phyloP scores from a whole-genome alignment of 2,888 invertebrate genomes.

The Carterocephalus palaemon region DNA sequence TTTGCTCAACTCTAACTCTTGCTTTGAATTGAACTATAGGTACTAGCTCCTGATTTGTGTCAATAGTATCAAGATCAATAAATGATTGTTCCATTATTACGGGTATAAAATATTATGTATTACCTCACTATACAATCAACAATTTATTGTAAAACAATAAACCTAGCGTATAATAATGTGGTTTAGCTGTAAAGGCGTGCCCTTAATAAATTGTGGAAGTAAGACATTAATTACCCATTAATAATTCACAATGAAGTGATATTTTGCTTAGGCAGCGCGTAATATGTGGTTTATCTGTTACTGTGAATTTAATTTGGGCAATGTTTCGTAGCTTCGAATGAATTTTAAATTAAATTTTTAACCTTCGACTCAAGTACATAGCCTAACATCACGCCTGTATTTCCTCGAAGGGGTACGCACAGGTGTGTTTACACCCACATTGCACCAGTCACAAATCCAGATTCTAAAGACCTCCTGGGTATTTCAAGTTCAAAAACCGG shows the following conservation, averaged over 20 bases:
- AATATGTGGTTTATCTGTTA: conserved; percentile 28
- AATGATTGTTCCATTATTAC: too few species aligned
- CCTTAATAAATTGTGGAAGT: conserved; percentile 23
- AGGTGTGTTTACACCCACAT: too few species aligned
- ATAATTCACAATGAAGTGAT: conserved; percentile 26
- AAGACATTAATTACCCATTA: conserved; percentile 26
- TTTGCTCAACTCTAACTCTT: too few species aligned
- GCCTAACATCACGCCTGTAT: too few species aligned
- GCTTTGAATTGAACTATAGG: too few species aligned
- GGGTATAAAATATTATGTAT: too few species aligned
- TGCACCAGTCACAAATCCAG: too few species aligned
- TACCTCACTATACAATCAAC: not conserved
- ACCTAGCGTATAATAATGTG: conserved; percentile 17
- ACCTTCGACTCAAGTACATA: conserved; percentile 8
- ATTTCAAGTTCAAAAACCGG: too few species aligned
- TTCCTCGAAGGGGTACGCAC: too few species aligned
- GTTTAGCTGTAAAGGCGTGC: conserved; percentile 13
- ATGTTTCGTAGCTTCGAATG: conserved; percentile 31
- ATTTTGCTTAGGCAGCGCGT: conserved; percentile 19
- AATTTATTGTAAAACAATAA: conserved; percentile 12
- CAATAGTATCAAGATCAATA: too few species aligned
- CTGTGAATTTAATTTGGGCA: conserved; percentile 31
- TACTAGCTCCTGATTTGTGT: too few species aligned
- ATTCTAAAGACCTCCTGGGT: too few species aligned
- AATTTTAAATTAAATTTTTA: conserved; percentile 29